Evolutionary conservation across 2,113 vertebrate genomes (phyloP).

Genomic region (Orycteropus afer): DNA sequence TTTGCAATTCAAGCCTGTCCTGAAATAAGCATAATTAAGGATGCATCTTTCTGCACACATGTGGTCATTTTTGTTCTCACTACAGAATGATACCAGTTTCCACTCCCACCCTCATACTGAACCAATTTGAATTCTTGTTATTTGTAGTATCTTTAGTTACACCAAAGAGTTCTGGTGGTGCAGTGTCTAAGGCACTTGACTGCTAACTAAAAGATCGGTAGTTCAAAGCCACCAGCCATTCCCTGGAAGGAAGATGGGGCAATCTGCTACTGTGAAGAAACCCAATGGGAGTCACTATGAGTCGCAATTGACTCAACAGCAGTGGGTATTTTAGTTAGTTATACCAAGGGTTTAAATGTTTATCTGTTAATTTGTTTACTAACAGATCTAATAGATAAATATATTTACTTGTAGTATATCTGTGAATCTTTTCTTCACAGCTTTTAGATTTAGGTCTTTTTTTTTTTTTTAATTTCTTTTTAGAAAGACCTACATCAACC

Average conservation of each 20-base stretch:
- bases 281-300: too few relatives aligned
- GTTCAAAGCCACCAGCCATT: too few relatives aligned
- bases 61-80: neutral
- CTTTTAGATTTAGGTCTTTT: neutral
- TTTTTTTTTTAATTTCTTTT: too few relatives aligned
- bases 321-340: too few relatives aligned
- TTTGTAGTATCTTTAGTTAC: neutral
- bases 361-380: neutral
- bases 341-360: neutral
- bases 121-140: neutral
- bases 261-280: too few relatives aligned
- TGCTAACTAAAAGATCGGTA: too few relatives aligned
- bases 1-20: neutral
- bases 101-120: neutral
- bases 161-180: neutral
- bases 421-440: neutral
- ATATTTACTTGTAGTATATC: neutral
- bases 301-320: too few relatives aligned
- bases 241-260: too few relatives aligned
- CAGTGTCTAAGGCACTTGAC: too few relatives aligned
- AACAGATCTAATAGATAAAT: neutral
- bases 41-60: neutral
- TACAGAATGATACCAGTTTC: neutral
- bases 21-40: neutral
- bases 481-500: neutral